Evolutionary conservation across 64 coral and sea anemone species (phyloP), one percentile per base, ranked within the genome.

Genomic region (Pocillopora damicornis): DNA sequence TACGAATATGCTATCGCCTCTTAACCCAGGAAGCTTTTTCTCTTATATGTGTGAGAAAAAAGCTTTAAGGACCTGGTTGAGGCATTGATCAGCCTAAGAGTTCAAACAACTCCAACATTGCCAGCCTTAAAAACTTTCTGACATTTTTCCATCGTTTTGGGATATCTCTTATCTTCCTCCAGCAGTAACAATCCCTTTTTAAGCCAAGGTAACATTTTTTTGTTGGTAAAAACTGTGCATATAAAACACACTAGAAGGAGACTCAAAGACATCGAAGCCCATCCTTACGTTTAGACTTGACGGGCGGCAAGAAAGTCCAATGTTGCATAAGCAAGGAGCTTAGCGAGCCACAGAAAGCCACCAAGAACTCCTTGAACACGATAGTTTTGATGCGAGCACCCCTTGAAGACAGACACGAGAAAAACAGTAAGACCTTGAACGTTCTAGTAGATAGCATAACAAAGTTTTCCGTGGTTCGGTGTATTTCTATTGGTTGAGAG

Each of bases 251-350:
- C 20, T 20, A 93, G 37, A 35, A 84, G 60, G 8, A 89, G 75
- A 42, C 87, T 75, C 20, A 93, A 18, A 60, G 87, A 88, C 11
- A 93, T 61, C 0, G 91, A 93, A 9, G 86, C 91, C 91, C 91
- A 93, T 22, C 86, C 79, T n/a, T 84, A 83, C 8, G 86, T 88
- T 37, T 93, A 93, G 9, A 77, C 76, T 13, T 64, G 37, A 11
- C 91, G 60, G 2, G 91, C 87, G 17, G 87, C 91, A 23, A 83
- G 69, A 60, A 89, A 93, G 81, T 93, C 91, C 26, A 93, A 88
- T 62, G 79, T n/a, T 15, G 79, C 91, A 66, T 93, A 81, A 1
- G 37, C 79, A 2, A 81, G 61, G 34, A 93, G 71, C 38, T 75
- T 93, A 18, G n/a, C 20, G 36, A 93, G 51, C 58, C 86, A 93